Percentiles rank a stretch among this genome's conserved stretches.
Conservation (phyloP, 2,113 vertebrate genomes). For the Elaphurus davidianus region DNA sequence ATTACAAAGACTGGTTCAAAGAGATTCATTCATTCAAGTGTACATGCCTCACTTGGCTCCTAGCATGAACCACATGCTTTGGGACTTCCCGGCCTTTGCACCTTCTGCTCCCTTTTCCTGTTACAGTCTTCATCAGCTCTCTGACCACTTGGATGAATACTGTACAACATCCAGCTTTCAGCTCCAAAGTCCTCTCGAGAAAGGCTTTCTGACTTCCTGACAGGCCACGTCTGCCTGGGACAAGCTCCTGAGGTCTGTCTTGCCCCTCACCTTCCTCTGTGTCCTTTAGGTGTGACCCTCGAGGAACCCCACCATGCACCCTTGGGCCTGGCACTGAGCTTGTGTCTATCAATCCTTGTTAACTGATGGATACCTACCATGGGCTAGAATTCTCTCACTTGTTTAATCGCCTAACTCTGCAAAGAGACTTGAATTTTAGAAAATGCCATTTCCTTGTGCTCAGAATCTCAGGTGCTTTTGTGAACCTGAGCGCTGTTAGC, state of each 20-base stretch:
- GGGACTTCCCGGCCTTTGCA: not conserved
- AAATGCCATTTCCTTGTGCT: not conserved
- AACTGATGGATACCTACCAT: not conserved
- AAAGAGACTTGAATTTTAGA: not conserved
- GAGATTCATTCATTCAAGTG: not conserved
- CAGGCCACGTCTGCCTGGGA: not conserved
- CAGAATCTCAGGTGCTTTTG: not conserved
- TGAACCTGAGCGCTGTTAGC: not conserved
- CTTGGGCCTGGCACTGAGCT: not conserved
- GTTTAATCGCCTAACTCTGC: not conserved
- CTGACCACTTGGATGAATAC: not conserved
- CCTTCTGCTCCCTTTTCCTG: not conserved
- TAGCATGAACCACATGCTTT: not conserved
- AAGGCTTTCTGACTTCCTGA: not conserved
- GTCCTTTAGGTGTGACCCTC: not conserved
- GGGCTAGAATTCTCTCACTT: not conserved
- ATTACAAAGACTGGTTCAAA: not conserved
- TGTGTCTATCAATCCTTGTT: not conserved
- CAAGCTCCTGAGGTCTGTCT: not conserved
- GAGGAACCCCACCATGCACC: not conserved
- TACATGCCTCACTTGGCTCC: not conserved
- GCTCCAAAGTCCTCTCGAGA: not conserved
- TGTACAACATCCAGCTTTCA: not conserved
- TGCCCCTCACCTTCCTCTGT: not conserved
- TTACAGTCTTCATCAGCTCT: not conserved